Evolutionary conservation across 2,113 vertebrate species (phyloP).

Genomic region (Sander vitreus): DNA sequence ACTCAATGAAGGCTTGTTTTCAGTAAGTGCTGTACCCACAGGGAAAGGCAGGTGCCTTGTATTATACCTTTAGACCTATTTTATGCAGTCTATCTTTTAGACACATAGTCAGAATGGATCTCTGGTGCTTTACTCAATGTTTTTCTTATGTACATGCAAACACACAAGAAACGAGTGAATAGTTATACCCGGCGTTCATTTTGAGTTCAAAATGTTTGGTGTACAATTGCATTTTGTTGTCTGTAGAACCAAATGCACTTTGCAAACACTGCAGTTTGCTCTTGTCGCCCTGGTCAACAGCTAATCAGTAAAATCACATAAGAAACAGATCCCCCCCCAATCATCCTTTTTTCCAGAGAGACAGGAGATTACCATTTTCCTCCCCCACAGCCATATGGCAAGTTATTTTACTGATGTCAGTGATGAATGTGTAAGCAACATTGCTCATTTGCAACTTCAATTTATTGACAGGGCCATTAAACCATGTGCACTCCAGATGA

Average conservation of each 20-base stretch:
- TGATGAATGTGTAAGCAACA: constrained; percentile 49
- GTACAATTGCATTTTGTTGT: neutral
- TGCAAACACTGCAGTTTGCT: neutral
- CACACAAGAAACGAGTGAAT: neutral
- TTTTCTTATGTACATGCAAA: neutral
- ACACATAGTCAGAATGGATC: constrained; percentile 12
- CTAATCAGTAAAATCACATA: constrained; percentile 55
- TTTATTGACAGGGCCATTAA: constrained; percentile 55
- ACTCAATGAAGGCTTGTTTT: constrained; percentile 66
- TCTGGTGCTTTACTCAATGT: constrained; percentile 3
- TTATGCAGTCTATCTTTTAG: neutral
- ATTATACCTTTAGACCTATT: constrained; percentile 5
- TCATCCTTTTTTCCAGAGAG: constrained; percentile 67
- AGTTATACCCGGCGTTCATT: too few relatives aligned
- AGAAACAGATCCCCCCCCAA: constrained; percentile 46
- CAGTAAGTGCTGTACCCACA: constrained; percentile 36
- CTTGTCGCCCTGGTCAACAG: constrained; percentile 37
- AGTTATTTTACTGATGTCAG: constrained; percentile 53
- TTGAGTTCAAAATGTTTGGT: neutral
- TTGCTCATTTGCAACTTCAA: constrained; percentile 53
- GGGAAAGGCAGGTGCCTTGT: constrained; percentile 48
- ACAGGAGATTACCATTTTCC: constrained; percentile 61
- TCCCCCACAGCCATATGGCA: constrained; percentile 64
- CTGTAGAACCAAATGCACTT: neutral
- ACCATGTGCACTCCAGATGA: constrained; percentile 65